phyloP scores from a whole-genome alignment of 2,113 vertebrate species.

The Spizaetus ornatus region DNA sequence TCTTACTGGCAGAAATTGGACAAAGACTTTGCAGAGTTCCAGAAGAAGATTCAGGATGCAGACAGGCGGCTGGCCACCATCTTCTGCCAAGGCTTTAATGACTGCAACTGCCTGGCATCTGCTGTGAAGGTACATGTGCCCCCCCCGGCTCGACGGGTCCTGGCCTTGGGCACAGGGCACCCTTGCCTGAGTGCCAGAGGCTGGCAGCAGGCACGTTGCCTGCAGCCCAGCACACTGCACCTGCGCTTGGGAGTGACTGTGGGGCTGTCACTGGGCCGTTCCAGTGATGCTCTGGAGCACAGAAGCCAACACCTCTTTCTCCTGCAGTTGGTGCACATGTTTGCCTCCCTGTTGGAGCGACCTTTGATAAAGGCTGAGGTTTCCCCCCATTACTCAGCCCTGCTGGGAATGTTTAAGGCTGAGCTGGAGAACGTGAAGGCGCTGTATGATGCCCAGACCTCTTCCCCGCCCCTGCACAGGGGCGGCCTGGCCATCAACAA shows the following conservation, averaged over 20 bases:
- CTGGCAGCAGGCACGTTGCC: neutral
- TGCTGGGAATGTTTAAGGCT: conserved; percentile 65
- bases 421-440: conserved; percentile 73
- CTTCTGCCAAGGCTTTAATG: conserved; percentile 70
- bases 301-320: neutral
- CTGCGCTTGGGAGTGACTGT: rapidly evolving
- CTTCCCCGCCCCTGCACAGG: rapidly evolving
- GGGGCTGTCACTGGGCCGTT: rapidly evolving
- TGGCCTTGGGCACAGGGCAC: rapidly evolving
- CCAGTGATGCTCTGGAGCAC: neutral
- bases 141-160: rapidly evolving
- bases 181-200: rapidly evolving
- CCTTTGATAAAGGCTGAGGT: conserved; percentile 68
- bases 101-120: conserved; percentile 60
- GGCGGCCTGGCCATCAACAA: conserved; percentile 38
- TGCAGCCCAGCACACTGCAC: neutral
- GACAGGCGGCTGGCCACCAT: conserved; percentile 74
- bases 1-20: conserved; percentile 60
- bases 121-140: conserved; percentile 62
- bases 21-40: conserved; percentile 67
- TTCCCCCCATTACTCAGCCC: conserved; percentile 40
- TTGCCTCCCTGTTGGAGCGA: conserved; percentile 68
- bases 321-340: conserved; percentile 79
- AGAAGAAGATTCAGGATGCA: conserved; percentile 68
- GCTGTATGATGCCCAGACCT: conserved; percentile 61